Evolutionary conservation across 2,113 vertebrate species (phyloP).

Genomic region (Menidia beryllina): DNA sequence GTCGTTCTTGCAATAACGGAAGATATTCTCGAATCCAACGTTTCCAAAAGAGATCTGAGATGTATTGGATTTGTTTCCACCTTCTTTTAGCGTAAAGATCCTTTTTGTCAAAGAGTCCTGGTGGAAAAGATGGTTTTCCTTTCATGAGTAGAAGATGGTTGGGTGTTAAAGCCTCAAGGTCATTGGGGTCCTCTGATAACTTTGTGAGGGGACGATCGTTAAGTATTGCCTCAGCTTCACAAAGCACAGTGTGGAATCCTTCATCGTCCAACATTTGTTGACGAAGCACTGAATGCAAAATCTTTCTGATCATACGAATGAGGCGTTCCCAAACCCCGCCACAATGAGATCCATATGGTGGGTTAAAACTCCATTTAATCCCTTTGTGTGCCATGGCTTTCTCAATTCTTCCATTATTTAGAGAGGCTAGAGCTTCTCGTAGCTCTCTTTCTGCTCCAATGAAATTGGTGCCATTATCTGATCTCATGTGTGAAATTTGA

Average conservation of each 20-base stretch:
- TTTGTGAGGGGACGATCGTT: neutral
- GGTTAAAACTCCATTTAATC: neutral
- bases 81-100: neutral
- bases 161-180: neutral
- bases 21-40: neutral
- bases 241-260: neutral
- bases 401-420: neutral
- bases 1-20: neutral
- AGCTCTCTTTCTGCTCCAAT: neutral
- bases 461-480: slow-evolving; percentile 1
- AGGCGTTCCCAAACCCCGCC: neutral
- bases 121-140: neutral
- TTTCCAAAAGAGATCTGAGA: neutral
- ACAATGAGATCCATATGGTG: neutral
- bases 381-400: neutral
- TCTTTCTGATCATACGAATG: neutral
- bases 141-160: neutral
- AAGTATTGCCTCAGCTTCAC: neutral
- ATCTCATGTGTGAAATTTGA: neutral
- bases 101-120: neutral
- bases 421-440: neutral
- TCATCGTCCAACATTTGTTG: neutral
- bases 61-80: neutral
- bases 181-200: neutral
- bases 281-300: neutral